Percentiles rank a stretch among this genome's conserved stretches.
These are phyloP conservation scores for Reticulitermes lucifugus DNA, from an alignment of 2,888 invertebrate species.

Conservation along the genomic window DNA sequence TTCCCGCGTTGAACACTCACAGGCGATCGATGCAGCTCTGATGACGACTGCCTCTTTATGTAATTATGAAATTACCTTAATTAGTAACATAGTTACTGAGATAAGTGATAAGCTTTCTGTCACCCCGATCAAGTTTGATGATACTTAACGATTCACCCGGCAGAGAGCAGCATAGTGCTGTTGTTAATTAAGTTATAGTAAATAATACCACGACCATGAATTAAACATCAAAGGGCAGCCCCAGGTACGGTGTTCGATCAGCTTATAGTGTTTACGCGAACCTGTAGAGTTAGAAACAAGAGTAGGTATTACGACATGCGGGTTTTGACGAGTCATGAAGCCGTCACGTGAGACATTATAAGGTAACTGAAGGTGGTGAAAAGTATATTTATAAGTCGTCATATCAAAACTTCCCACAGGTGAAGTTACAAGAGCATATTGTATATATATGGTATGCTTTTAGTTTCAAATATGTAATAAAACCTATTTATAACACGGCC, in stretches of 20 bases:
- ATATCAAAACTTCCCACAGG: not conserved
- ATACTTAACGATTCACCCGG: conserved; percentile 14
- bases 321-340: too few species aligned
- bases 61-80: conserved; percentile 27
- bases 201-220: conserved; percentile 27
- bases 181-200: conserved; percentile 36
- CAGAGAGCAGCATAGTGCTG: not conserved
- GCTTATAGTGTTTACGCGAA: conserved; percentile 9
- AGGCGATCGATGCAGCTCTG: not conserved
- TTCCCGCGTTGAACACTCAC: not conserved
- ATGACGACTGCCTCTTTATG: not conserved
- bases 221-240: conserved; percentile 34
- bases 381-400: not conserved
- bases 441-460: too few species aligned
- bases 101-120: conserved; percentile 24
- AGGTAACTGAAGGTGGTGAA: not conserved
- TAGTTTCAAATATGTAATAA: too few species aligned
- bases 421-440: too few species aligned
- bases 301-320: not conserved
- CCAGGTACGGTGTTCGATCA: conserved; percentile 34
- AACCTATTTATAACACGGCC: too few species aligned
- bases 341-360: not conserved
- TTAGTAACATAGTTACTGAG: conserved; percentile 30
- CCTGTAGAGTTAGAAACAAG: not conserved
- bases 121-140: conserved; percentile 34